phyloP scores from a whole-genome alignment of 92 coral and sea anemone species.

The Paramuricea clavata region DNA sequence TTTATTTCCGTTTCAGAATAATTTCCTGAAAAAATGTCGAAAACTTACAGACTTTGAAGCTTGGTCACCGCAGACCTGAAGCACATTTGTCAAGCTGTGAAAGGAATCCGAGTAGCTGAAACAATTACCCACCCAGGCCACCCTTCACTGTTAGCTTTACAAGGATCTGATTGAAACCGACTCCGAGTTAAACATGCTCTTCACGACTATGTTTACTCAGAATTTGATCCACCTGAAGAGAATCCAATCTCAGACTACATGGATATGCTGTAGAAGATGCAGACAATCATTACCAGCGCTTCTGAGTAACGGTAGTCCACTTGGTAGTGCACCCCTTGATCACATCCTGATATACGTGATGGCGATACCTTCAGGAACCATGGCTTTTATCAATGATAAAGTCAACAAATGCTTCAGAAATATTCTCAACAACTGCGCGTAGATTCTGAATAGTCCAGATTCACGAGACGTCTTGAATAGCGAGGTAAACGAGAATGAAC shows the following conservation, averaged over 20 bases:
- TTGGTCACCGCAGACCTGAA: not conserved
- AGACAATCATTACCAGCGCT: not conserved
- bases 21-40: not conserved
- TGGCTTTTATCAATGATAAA: slow-evolving; percentile 4
- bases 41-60: not conserved
- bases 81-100: not conserved
- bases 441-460: not conserved
- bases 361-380: slow-evolving; percentile 1
- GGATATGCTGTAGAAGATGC: not conserved
- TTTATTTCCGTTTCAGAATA: not conserved
- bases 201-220: not conserved
- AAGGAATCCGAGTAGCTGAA: not conserved
- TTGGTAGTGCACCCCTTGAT: not conserved
- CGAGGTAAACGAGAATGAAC: not conserved
- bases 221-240: not conserved
- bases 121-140: not conserved
- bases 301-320: not conserved
- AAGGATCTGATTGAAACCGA: not conserved
- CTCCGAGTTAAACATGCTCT: not conserved
- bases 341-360: not conserved
- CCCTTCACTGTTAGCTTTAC: not conserved
- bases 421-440: not conserved
- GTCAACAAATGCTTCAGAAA: slow-evolving; percentile 1
- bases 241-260: not conserved
- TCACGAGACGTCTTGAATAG: not conserved